Evolutionary conservation across 1,140 invertebrate species (phyloP).

Genomic region (Vanessa tameamea): DNA sequence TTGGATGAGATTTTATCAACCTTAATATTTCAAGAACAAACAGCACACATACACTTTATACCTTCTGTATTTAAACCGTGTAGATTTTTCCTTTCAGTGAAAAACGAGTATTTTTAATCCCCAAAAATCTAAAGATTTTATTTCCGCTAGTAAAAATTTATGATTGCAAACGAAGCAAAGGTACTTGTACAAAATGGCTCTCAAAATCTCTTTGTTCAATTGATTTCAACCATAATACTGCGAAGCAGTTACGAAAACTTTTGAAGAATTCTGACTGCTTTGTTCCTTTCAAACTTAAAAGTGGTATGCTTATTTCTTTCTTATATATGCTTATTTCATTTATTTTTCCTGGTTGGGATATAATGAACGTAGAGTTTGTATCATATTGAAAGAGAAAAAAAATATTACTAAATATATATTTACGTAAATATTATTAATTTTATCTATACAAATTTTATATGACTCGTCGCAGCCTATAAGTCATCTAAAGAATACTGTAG

Average conservation of each 20-base stretch:
- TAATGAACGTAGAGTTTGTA: too few species aligned
- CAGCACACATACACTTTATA: not conserved
- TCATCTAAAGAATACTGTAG: too few species aligned
- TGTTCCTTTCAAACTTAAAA: not conserved
- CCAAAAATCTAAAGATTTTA: slow-evolving; percentile 7
- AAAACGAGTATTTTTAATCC: not conserved
- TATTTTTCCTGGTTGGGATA: too few species aligned
- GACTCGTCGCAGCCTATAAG: too few species aligned
- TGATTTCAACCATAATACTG: slow-evolving; percentile 7
- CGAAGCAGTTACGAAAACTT: slow-evolving; percentile 22
- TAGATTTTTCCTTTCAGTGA: not conserved
- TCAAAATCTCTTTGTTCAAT: slow-evolving; percentile 24
- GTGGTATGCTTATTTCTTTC: not conserved
- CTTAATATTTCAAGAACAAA: not conserved
- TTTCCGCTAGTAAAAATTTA: slow-evolving; percentile 3
- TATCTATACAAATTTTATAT: too few species aligned
- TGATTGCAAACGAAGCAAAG: slow-evolving; percentile 25
- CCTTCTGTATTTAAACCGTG: not conserved
- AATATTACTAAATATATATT: too few species aligned
- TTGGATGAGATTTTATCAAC: not conserved
- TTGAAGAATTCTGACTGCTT: slow-evolving; percentile 15
- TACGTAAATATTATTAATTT: too few species aligned
- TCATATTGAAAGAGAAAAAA: too few species aligned
- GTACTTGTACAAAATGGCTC: slow-evolving; percentile 30
- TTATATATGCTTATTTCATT: not conserved